Conservation (phyloP, 2,888 invertebrate genomes). For the Aspidiotus rigidus region DNA sequence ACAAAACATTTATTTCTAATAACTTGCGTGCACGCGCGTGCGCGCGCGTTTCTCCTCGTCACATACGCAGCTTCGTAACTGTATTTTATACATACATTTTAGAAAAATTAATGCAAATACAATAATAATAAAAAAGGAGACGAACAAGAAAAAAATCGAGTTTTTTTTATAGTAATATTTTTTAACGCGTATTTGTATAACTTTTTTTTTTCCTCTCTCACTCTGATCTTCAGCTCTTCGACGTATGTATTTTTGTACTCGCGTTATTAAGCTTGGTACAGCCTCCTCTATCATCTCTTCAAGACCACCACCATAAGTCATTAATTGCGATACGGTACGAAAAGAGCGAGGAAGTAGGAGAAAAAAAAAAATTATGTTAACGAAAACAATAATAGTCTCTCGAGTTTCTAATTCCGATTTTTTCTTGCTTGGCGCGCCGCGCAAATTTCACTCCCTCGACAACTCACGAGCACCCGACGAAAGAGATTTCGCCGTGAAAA, state of each 20-base stretch:
- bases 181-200: neutral
- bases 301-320: no score
- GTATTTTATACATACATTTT: neutral
- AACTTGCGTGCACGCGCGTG: no score
- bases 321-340: neutral
- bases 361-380: neutral
- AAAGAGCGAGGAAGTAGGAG: neutral
- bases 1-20: conserved; percentile 1
- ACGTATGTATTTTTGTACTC: no score
- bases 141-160: no score
- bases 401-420: conserved; percentile 4
- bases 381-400: neutral
- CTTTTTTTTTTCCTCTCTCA: no score
- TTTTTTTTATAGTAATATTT: neutral
- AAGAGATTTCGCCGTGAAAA: conserved; percentile 1
- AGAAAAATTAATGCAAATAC: conserved; percentile 1
- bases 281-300: no score
- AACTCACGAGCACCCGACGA: neutral
- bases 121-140: neutral
- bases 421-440: neutral
- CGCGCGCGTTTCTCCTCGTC: neutral
- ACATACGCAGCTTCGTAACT: neutral
- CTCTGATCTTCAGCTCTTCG: no score
- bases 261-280: no score
- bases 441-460: neutral